phyloP scores from a whole-genome alignment of 2,888 invertebrate genomes.

The Lepidocyrtinus sp. region DNA sequence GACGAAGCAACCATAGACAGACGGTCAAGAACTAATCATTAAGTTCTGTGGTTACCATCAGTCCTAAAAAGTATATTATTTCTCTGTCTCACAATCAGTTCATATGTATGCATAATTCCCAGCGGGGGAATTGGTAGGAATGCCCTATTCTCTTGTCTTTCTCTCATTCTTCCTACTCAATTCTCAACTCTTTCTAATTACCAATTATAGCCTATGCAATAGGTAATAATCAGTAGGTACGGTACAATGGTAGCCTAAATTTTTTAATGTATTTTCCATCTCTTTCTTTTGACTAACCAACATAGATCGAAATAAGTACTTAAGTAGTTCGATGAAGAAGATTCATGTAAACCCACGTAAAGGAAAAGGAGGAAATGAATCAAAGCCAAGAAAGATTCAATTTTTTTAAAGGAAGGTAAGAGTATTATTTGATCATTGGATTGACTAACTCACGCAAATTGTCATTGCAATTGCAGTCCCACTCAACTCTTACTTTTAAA shows the following conservation, averaged over 20 bases:
- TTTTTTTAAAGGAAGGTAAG: not conserved
- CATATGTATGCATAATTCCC: conserved; percentile 50
- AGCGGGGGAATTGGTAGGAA: conserved; percentile 49
- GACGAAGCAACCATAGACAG: too few species aligned
- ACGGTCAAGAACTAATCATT: too few species aligned
- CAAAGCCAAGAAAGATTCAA: conserved; percentile 5
- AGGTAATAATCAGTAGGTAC: not conserved
- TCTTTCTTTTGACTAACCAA: not conserved
- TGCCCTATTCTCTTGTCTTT: conserved; percentile 28
- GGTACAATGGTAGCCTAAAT: not conserved
- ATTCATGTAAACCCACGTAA: conserved; percentile 29
- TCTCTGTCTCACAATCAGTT: too few species aligned
- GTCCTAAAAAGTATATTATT: too few species aligned
- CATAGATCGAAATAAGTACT: conserved; percentile 45
- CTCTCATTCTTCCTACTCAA: conserved; percentile 39
- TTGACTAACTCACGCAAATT: not conserved
- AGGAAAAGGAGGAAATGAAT: conserved; percentile 7
- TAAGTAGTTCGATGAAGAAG: conserved; percentile 15
- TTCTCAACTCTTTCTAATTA: conserved; percentile 27
- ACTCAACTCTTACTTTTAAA: conserved; percentile 5
- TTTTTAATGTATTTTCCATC: not conserved
- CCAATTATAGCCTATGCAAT: too few species aligned
- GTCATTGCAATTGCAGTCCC: not conserved
- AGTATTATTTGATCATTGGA: not conserved
- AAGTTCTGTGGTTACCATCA: too few species aligned